Conservation (phyloP, 2,888 invertebrate species). For the Omphaloscelis lunosa region DNA sequence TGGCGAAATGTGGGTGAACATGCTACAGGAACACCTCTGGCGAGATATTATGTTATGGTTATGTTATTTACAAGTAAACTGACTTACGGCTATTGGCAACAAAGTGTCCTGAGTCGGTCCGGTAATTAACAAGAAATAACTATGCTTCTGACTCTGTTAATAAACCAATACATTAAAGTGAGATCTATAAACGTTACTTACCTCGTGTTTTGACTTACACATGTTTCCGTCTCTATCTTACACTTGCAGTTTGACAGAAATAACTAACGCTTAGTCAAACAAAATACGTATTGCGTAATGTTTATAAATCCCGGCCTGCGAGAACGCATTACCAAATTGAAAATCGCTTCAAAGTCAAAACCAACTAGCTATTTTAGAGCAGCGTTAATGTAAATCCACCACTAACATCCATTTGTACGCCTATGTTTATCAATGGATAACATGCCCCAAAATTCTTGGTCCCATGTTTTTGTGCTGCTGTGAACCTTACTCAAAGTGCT, state of each 20-base stretch:
- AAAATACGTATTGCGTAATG: background rate
- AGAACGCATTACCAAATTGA: background rate
- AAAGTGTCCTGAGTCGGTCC: background rate
- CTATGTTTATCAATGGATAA: slow-evolving; percentile 51
- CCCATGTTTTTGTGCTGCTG: slow-evolving; percentile 64
- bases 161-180: background rate
- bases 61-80: background rate
- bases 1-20: too few relatives aligned
- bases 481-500: slow-evolving; percentile 68
- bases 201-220: background rate
- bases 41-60: too few relatives aligned
- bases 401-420: slow-evolving; percentile 25
- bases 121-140: background rate
- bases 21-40: too few relatives aligned
- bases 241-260: background rate
- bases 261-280: background rate
- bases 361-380: slow-evolving; percentile 10
- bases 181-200: background rate
- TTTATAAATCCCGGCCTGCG: background rate
- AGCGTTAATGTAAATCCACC: slow-evolving; percentile 38
- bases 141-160: background rate
- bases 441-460: slow-evolving; percentile 58
- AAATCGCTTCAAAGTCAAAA: slow-evolving; percentile 3
- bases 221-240: background rate
- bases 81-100: background rate